Base-by-base conservation (phyloP, 2,888 invertebrate genomes). In the Nowickia ferox region DNA sequence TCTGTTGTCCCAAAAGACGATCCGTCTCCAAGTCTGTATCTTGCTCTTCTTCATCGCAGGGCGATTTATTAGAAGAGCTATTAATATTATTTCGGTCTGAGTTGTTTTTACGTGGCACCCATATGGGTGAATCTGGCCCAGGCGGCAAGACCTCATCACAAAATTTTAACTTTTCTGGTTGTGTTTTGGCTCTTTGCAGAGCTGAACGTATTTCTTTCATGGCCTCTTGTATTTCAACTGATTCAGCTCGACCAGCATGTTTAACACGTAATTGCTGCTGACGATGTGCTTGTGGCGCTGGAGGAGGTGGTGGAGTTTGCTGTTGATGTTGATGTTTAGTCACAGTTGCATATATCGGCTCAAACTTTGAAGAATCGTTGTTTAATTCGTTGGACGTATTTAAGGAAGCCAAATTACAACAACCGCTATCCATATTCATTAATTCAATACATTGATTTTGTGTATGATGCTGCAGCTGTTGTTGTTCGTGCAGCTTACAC, bases 21-120 rank as follows among this genome's bases (percentile, higher is more conserved):
- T 99, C 99, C n/a, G 99, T 99, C 93, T 99, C 99, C 88, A 98
- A 95, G 68, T 99, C 99, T 0, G 99, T 99, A 91, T 99, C 99
- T n/a, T 98, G 97, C 93, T 98, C 98, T 92, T 96, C 97, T 94
- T 93, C 91, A 88, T 96, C 96, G 69, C 88, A 88, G 66, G 87
- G 88, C 89, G 89, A 80, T 65, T 90, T 89, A 75, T 87, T 87
- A 19, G 87, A 82, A 48, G 87, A 76, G 10, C 57, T 17, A 19
- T 53, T 53, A 0, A 72, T 59, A 3, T 61, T 84, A 15, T 65
- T 86, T 5, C 66, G 72, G 1, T 84, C 84, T 13, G 57, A 74
- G 53, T 77, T 87, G 48, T 66, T 85, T 80, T 90, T 90, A 30
- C 93, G 91, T 22, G 93, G 93, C 48, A 93, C 91, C 93, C 93